Evolutionary conservation across 2,888 invertebrate genomes (phyloP).

Genomic region (Phalera bucephala): DNA sequence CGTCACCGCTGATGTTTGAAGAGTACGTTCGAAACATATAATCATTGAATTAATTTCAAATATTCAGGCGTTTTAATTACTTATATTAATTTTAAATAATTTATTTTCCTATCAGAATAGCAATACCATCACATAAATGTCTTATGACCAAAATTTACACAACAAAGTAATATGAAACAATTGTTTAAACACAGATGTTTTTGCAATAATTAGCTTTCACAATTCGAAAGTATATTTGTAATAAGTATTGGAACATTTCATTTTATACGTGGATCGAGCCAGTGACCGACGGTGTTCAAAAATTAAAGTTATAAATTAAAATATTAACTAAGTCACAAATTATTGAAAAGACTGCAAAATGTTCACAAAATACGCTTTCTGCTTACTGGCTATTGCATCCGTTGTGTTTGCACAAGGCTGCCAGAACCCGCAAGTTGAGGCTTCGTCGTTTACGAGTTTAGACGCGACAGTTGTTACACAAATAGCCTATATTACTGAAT

Average conservation of each 20-base stretch:
- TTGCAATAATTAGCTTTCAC: slow-evolving; percentile 4
- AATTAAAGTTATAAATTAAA: slow-evolving; percentile 34
- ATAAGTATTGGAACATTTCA: slow-evolving; percentile 17
- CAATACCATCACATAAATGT: too few species aligned
- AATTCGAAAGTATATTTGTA: background rate
- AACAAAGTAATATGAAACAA: too few species aligned
- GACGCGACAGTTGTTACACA: slow-evolving; percentile 96
- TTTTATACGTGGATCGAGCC: slow-evolving; percentile 23
- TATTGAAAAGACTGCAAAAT: slow-evolving; percentile 59
- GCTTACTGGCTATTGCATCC: slow-evolving; percentile 50
- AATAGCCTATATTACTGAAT: slow-evolving; percentile 96
- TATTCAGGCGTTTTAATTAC: too few species aligned
- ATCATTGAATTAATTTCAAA: too few species aligned
- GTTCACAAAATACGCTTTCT: slow-evolving; percentile 65
- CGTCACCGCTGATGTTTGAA: slow-evolving; percentile 67
- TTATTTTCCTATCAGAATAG: too few species aligned
- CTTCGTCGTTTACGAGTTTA: slow-evolving; percentile 94
- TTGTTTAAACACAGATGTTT: too few species aligned
- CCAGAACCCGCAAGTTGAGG: slow-evolving; percentile 86
- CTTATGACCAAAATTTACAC: too few species aligned
- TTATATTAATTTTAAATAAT: too few species aligned
- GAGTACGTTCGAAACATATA: slow-evolving; percentile 39
- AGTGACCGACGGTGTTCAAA: background rate
- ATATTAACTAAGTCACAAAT: slow-evolving; percentile 38
- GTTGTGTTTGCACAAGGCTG: slow-evolving; percentile 58